Conservation (phyloP, 1,140 invertebrate species). For the Dreissena rostriformis region DNA sequence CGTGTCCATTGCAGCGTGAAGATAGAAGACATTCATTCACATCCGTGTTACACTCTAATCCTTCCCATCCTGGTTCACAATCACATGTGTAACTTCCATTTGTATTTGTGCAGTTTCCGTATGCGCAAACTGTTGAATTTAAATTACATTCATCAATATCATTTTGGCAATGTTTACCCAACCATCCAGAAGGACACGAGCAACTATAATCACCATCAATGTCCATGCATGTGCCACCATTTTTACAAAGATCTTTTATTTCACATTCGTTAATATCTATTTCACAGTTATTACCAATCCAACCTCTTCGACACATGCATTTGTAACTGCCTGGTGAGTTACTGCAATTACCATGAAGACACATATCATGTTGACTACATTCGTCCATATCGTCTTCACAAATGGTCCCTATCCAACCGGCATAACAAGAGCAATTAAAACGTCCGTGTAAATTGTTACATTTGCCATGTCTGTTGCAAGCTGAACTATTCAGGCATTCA, state of each 20-base stretch:
- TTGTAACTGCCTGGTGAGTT: slow-evolving; percentile 39
- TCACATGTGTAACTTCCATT: slow-evolving; percentile 27
- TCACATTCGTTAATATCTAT: slow-evolving; percentile 53
- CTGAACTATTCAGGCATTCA: no score
- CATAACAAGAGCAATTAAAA: no score
- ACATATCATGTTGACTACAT: no score
- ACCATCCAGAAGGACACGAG: not conserved
- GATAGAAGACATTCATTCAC: slow-evolving; percentile 50
- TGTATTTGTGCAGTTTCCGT: slow-evolving; percentile 36
- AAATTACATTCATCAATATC: slow-evolving; percentile 5
- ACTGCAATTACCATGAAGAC: slow-evolving; percentile 28
- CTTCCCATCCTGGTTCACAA: slow-evolving; percentile 47
- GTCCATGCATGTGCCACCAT: slow-evolving; percentile 5
- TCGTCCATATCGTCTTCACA: no score
- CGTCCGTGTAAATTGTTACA: no score
- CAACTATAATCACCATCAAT: not conserved
- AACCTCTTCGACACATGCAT: slow-evolving; percentile 47
- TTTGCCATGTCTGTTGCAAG: no score
- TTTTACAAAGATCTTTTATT: slow-evolving; percentile 1
- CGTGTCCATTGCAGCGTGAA: not conserved
- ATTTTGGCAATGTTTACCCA: not conserved
- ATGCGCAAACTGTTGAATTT: not conserved
- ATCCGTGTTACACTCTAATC: slow-evolving; percentile 39
- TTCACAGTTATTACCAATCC: slow-evolving; percentile 37
- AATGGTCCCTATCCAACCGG: no score